Percentiles rank a stretch among this genome's conserved stretches.
phyloP scores from a whole-genome alignment of 2,113 vertebrate genomes.

The Oryzias celebensis region DNA sequence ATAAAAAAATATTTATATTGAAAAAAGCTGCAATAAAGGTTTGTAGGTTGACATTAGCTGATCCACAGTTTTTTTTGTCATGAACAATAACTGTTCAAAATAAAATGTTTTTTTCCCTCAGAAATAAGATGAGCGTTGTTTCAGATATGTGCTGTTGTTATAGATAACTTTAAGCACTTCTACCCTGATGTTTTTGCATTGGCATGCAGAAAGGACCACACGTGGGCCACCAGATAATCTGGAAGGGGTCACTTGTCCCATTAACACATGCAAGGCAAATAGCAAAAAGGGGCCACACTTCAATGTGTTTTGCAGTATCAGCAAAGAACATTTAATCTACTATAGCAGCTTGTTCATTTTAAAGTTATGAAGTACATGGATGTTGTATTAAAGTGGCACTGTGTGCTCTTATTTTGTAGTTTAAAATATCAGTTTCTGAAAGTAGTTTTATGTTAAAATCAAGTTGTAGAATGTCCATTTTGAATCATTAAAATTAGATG shows the following conservation, averaged over 20 bases:
- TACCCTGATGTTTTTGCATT: not conserved
- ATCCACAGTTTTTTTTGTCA: no score
- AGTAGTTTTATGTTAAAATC: no score
- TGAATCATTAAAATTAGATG: no score
- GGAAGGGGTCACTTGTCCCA: constrained; percentile 22
- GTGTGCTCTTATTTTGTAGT: no score
- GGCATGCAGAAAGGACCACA: not conserved
- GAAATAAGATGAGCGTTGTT: not conserved
- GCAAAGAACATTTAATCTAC: constrained; percentile 13
- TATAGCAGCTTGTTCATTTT: not conserved
- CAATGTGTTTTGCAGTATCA: constrained; percentile 10
- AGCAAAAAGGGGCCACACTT: constrained; percentile 31
- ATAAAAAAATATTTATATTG: no score
- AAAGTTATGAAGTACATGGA: no score
- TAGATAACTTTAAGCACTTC: not conserved
- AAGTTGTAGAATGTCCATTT: no score
- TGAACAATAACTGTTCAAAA: no score
- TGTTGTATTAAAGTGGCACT: no score
- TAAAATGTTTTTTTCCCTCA: not conserved
- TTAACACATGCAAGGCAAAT: constrained; percentile 59
- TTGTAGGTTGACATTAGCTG: no score
- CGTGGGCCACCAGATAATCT: constrained; percentile 18
- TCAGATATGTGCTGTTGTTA: not conserved
- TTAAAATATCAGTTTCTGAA: no score
- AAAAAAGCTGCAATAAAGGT: no score